These are phyloP conservation scores for Scytalopus superciliaris DNA, from an alignment of 2,113 vertebrate species.

Conservation along the genomic window DNA sequence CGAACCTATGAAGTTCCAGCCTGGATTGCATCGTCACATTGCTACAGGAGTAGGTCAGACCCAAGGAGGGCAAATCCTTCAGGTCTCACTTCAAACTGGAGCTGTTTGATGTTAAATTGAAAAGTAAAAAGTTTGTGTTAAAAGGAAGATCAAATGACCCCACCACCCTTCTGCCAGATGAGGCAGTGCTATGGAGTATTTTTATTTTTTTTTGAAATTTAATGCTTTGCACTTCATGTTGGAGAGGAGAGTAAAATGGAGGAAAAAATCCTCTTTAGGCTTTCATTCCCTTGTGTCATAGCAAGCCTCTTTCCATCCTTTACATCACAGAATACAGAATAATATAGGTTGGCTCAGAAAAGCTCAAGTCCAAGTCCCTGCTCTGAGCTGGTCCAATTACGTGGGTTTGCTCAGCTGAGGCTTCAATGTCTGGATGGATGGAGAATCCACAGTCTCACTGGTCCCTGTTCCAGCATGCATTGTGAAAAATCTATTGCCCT, in stretches of 20 bases:
- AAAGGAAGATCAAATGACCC: background rate
- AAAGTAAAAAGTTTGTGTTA: background rate
- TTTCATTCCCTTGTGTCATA: background rate
- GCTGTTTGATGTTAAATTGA: background rate
- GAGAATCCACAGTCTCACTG: background rate
- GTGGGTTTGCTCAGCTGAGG: background rate
- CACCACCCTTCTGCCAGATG: background rate
- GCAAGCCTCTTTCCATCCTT: background rate
- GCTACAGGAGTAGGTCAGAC: background rate
- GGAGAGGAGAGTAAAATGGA: background rate
- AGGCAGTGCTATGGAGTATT: background rate
- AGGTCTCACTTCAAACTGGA: background rate
- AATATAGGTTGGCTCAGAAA: background rate
- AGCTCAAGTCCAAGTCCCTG: background rate
- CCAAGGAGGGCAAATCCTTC: background rate
- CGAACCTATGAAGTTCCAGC: background rate
- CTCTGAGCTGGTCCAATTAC: background rate
- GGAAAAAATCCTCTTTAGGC: background rate
- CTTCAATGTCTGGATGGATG: background rate
- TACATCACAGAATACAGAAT: background rate
- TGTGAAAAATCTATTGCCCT: background rate
- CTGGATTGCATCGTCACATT: accelerated
- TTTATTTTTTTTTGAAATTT: background rate
- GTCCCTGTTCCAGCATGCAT: background rate
- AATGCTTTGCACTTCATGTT: background rate